phyloP scores from a whole-genome alignment of 2,888 invertebrate species.

The Tetragonula carbonaria region DNA sequence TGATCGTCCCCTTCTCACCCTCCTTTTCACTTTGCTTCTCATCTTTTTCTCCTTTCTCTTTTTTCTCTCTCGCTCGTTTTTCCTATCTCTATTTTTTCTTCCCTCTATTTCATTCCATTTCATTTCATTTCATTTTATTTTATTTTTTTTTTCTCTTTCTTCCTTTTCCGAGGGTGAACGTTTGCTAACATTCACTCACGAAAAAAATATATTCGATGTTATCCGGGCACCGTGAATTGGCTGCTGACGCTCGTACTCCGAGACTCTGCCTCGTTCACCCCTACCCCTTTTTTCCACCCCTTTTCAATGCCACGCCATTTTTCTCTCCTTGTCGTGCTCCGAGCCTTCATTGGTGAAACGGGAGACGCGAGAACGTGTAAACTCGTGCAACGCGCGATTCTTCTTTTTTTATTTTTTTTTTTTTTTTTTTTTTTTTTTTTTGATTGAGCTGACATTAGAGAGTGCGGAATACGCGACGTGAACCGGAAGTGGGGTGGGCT shows the following conservation, averaged over 20 bases:
- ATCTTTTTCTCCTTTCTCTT: constrained; percentile 6
- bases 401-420: constrained; percentile 19
- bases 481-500: background rate
- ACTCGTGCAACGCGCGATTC: constrained; percentile 10
- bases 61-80: background rate
- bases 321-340: background rate
- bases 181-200: constrained; percentile 70
- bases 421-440: constrained; percentile 21
- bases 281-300: background rate
- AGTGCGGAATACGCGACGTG: background rate
- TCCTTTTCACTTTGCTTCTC: constrained; percentile 1
- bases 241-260: constrained; percentile 69
- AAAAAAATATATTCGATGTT: constrained; percentile 76
- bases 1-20: constrained; percentile 12
- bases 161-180: constrained; percentile 4
- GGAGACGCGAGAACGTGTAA: constrained; percentile 40
- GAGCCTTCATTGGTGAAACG: constrained; percentile 10
- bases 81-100: background rate
- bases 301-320: background rate
- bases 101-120: background rate
- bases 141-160: constrained; percentile 27
- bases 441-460: constrained; percentile 31
- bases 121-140: constrained; percentile 1
- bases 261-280: constrained; percentile 57
- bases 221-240: constrained; percentile 73